These are phyloP conservation scores for Suricata suricatta DNA, from an alignment of 2,113 vertebrate genomes.

Conservation along the genomic window DNA sequence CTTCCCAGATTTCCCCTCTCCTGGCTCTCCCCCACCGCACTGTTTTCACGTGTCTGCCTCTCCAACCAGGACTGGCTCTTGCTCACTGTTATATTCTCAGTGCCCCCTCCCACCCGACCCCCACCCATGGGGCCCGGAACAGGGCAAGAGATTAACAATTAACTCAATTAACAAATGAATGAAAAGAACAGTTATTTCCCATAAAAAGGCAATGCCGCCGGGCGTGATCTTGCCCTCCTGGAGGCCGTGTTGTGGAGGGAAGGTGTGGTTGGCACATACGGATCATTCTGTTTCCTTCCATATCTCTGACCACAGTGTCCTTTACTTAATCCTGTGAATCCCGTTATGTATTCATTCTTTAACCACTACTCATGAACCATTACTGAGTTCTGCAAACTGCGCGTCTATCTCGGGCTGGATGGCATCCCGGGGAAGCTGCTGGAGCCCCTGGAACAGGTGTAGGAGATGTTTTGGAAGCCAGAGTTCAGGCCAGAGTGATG, in stretches of 20 bases:
- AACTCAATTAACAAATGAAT: not conserved
- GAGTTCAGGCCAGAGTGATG: not conserved
- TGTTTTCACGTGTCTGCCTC: not conserved
- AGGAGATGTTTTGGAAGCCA: not conserved
- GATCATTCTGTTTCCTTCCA: not conserved
- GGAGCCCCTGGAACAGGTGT: not conserved
- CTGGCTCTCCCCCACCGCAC: not conserved
- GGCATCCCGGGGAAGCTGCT: not conserved
- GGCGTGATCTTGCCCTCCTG: not conserved
- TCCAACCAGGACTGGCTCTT: not conserved
- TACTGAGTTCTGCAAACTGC: not conserved
- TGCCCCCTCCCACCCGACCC: too few species aligned
- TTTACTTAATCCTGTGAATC: not conserved
- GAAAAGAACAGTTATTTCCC: not conserved
- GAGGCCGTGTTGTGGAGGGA: rapidly evolving
- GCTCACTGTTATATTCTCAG: not conserved
- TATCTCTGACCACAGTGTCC: not conserved
- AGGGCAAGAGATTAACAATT: not conserved
- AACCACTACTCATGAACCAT: not conserved
- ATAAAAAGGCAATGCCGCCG: not conserved
- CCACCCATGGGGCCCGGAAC: not conserved
- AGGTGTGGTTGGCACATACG: rapidly evolving
- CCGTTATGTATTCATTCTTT: not conserved
- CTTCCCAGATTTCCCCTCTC: not conserved
- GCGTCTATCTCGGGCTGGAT: not conserved